Conservation (phyloP, 2,797 vertebrate species). For the Amphiprion clarkii region DNA sequence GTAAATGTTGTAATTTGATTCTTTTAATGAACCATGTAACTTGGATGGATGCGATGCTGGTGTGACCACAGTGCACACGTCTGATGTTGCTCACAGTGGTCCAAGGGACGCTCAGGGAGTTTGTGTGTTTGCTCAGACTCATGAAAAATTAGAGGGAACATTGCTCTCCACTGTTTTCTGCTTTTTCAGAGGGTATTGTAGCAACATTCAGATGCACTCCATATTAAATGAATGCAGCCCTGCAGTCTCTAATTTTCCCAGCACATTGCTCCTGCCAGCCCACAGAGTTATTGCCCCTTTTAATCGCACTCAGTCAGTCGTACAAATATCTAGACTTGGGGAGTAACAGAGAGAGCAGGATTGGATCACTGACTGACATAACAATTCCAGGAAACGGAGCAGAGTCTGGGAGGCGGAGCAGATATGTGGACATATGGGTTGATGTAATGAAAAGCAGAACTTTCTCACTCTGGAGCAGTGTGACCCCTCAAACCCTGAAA, state of each 20-base stretch:
- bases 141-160: no score
- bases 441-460: slow-evolving; percentile 85
- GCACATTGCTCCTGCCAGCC: slow-evolving; percentile 10
- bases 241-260: slow-evolving; percentile 49
- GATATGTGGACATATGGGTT: slow-evolving; percentile 74
- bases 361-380: slow-evolving; percentile 71
- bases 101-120: no score
- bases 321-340: slow-evolving; percentile 45
- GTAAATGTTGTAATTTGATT: no score
- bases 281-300: slow-evolving; percentile 46
- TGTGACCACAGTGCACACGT: no score
- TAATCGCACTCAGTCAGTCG: slow-evolving; percentile 60
- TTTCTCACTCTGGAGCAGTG: slow-evolving; percentile 67
- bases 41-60: no score
- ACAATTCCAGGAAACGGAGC: slow-evolving; percentile 78
- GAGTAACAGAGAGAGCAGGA: slow-evolving; percentile 40
- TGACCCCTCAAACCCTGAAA: slow-evolving; percentile 69
- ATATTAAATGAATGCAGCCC: slow-evolving; percentile 42
- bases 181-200: slow-evolving; percentile 20
- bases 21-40: no score
- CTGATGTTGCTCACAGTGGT: no score
- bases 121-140: no score
- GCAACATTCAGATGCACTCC: slow-evolving; percentile 49
- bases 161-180: slow-evolving; percentile 44
- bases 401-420: slow-evolving; percentile 74